Evolutionary conservation across 2,888 invertebrate species (phyloP).

Genomic region (Epiperipatus broadwayi): DNA sequence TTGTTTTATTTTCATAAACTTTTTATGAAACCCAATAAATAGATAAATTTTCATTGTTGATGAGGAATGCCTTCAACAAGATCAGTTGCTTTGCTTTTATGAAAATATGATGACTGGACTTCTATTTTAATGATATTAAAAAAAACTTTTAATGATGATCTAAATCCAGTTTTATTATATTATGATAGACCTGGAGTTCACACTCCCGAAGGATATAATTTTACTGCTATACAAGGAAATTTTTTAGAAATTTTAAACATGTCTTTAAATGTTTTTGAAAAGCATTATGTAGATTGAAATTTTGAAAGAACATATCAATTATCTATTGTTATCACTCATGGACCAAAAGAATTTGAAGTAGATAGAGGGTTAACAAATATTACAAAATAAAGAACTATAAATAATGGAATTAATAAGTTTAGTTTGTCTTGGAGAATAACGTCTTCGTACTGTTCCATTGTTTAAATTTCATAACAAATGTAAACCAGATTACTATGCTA

Average conservation of each 20-base stretch:
- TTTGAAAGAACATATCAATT: constrained; percentile 96
- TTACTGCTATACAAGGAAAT: constrained; percentile 58
- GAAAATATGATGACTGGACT: constrained; percentile 98
- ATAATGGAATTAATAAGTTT: constrained; percentile 92
- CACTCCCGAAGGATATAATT: constrained; percentile 56
- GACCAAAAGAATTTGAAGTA: constrained; percentile 95
- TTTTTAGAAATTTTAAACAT: constrained; percentile 97
- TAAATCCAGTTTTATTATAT: constrained; percentile 65
- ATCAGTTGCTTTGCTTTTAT: constrained; percentile 84
- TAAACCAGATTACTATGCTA: constrained; percentile 41
- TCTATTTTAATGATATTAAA: constrained; percentile 66
- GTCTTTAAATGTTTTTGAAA: constrained; percentile 92
- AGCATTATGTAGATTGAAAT: constrained; percentile 87
- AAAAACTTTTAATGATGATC: constrained; percentile 71
- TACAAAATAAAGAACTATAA: constrained; percentile 93
- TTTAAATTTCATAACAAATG: constrained; percentile 88
- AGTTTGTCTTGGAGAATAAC: constrained; percentile 95
- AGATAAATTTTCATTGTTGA: constrained; percentile 70
- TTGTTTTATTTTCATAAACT: constrained; percentile 86
- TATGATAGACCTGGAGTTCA: constrained; percentile 50
- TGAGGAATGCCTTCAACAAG: constrained; percentile 80
- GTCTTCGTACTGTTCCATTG: constrained; percentile 88
- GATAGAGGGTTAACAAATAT: constrained; percentile 90
- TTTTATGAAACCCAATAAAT: constrained; percentile 68
- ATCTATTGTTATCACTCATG: constrained; percentile 92